Conservation (phyloP, 37 sponge, comb jelly and placozoan genomes). For the Aplysina aerophoba region DNA sequence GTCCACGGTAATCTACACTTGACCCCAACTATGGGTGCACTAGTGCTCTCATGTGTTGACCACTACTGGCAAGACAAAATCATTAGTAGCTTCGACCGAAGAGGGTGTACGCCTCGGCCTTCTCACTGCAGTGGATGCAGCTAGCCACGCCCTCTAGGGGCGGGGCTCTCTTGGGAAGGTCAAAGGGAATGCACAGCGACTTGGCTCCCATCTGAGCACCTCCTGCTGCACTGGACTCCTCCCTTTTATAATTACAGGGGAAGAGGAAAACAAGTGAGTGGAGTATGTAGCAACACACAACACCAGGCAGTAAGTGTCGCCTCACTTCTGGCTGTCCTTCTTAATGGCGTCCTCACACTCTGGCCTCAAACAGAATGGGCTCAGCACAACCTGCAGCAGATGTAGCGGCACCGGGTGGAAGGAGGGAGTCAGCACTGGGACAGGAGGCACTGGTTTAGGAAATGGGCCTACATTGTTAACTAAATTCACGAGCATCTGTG, state of each 20-base stretch:
- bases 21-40: no score
- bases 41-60: no score
- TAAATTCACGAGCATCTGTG: no score
- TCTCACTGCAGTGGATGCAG: slow-evolving; percentile 79
- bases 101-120: slow-evolving; percentile 85
- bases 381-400: slow-evolving; percentile 75
- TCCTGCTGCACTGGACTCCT: slow-evolving; percentile 73
- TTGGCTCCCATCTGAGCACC: slow-evolving; percentile 99
- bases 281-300: neutral
- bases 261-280: neutral
- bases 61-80: neutral
- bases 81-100: slow-evolving; percentile 96
- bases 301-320: neutral
- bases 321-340: slow-evolving; percentile 85
- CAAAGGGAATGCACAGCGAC: slow-evolving; percentile 94
- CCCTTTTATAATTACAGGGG: slow-evolving; percentile 25
- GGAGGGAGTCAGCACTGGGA: no score
- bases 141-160: slow-evolving; percentile 29
- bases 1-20: no score
- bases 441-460: no score
- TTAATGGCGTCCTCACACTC: slow-evolving; percentile 93
- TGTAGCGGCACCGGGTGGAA: no score
- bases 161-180: slow-evolving; percentile 70
- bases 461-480: no score
- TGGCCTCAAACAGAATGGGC: slow-evolving; percentile 90